These are phyloP conservation scores for Cosmopolites sordidus DNA, from an alignment of 2,888 invertebrate species.

Conservation along the genomic window DNA sequence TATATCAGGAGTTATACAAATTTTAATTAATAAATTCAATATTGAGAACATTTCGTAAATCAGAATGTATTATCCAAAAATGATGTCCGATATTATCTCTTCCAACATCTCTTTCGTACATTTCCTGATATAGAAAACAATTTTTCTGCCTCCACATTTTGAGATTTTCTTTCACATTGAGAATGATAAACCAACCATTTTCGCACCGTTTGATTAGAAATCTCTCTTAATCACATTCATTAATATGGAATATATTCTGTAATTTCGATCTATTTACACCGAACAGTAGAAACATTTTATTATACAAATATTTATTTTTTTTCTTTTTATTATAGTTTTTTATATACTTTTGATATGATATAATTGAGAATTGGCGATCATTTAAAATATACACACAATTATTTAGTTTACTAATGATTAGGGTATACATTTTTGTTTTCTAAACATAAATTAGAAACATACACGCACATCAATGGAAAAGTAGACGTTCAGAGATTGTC, in stretches of 20 bases:
- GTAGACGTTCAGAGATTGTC: background rate
- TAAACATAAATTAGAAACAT: conserved; percentile 12
- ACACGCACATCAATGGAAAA: background rate
- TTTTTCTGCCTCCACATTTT: conserved; percentile 4
- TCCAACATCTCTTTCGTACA: no score
- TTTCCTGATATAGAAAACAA: no score
- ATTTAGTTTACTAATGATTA: conserved; percentile 1
- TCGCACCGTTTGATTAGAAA: background rate
- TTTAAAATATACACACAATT: conserved; percentile 28
- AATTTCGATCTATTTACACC: conserved; percentile 42
- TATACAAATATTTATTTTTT: conserved; percentile 36
- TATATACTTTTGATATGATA: conserved; percentile 27
- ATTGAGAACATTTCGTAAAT: no score
- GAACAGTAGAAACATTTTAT: conserved; percentile 36
- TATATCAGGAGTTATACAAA: no score
- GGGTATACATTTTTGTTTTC: conserved; percentile 7
- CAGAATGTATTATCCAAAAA: no score
- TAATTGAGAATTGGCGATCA: conserved; percentile 31
- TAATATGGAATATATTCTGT: conserved; percentile 31
- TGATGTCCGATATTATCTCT: no score
- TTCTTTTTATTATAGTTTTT: conserved; percentile 5
- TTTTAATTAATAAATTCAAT: no score
- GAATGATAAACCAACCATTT: background rate
- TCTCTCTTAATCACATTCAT: conserved; percentile 36
- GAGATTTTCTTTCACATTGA: conserved; percentile 19